These are phyloP conservation scores for Idris sp. DNA, from an alignment of 1,140 invertebrate species.

Conservation along the genomic window DNA sequence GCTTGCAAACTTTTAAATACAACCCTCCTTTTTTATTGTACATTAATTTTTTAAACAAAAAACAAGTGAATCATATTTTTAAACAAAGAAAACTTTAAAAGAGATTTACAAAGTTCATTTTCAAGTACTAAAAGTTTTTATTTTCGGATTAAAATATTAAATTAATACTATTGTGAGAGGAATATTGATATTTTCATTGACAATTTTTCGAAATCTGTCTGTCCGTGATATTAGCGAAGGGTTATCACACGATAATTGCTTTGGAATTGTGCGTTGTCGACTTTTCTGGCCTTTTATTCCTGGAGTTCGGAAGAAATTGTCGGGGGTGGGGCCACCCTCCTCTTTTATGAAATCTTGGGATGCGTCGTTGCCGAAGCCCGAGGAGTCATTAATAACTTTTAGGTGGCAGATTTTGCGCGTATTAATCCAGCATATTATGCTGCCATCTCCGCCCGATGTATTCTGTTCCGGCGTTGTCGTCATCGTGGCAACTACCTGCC, in stretches of 20 bases:
- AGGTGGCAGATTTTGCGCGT: conserved; percentile 77
- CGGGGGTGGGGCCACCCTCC: conserved; percentile 48
- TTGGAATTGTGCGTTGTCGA: conserved; percentile 56
- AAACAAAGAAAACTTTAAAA: no score
- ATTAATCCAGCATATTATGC: conserved; percentile 78
- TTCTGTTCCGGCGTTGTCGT: conserved; percentile 60
- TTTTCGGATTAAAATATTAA: no score
- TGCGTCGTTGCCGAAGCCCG: conserved; percentile 66
- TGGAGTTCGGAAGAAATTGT: conserved; percentile 37
- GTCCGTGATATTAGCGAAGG: conserved; percentile 39
- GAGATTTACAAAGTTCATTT: no score
- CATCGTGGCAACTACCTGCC: conserved; percentile 59
- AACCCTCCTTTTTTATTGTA: no score
- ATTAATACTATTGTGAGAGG: no score
- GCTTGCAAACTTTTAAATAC: no score
- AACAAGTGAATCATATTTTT: no score
- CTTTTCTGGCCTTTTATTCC: conserved; percentile 61
- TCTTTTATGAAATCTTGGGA: conserved; percentile 77
- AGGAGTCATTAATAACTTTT: conserved; percentile 79
- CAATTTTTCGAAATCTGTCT: conserved; percentile 32
- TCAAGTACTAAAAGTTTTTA: no score
- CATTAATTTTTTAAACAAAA: no score
- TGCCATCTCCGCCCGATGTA: conserved; percentile 64
- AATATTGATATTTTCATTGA: no score
- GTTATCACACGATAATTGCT: conserved; percentile 48